A percentile compares a stretch with the other conserved stretches of the same genome.
Evolutionary conservation across 2,113 vertebrate species (phyloP).

Genomic region (Psilopsiagon aymara): DNA sequence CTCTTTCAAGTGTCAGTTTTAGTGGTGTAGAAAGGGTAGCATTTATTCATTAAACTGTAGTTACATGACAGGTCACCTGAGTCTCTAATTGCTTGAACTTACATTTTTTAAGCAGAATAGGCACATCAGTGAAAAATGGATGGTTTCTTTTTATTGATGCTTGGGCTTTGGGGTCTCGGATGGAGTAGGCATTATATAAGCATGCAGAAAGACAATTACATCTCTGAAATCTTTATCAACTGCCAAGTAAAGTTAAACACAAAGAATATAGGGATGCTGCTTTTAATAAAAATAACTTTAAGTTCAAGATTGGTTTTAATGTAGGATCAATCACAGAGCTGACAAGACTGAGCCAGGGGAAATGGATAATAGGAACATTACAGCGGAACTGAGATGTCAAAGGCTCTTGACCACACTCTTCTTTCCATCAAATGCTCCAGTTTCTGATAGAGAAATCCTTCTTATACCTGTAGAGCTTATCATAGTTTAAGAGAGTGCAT

Average conservation of each 20-base stretch:
- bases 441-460: not conserved
- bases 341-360: not conserved
- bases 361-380: not conserved
- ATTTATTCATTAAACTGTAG: not conserved
- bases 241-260: not conserved
- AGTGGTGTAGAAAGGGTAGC: not conserved
- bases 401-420: not conserved
- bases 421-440: not conserved
- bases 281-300: not conserved
- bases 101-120: not conserved
- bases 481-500: not conserved
- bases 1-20: not conserved
- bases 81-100: not conserved
- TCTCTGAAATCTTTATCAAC: not conserved
- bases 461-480: not conserved
- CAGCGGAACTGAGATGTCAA: not conserved
- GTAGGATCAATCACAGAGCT: not conserved
- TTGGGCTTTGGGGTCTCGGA: not conserved
- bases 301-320: not conserved
- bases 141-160: not conserved
- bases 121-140: not conserved
- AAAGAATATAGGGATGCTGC: not conserved
- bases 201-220: not conserved
- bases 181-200: not conserved
- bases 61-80: not conserved